Conservation (phyloP, 2,888 invertebrate species). For the Drosophila nigricruria region DNA sequence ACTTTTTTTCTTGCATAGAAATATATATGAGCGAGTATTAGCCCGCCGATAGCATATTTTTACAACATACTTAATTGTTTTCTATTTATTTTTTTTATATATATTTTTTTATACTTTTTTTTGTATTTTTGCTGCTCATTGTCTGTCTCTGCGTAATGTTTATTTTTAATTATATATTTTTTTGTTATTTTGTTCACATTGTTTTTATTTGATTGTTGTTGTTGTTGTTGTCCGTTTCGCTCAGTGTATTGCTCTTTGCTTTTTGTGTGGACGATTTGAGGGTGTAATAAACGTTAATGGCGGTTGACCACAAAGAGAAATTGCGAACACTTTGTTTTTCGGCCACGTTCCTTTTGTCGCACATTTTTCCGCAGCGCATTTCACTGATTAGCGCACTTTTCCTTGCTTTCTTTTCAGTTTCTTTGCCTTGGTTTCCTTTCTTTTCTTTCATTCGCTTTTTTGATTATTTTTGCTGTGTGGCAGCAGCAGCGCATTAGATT, state of each 20-base stretch:
- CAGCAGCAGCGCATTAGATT: constrained; percentile 56
- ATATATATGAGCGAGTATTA: neutral
- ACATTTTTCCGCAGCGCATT: constrained; percentile 42
- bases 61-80: neutral
- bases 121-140: constrained; percentile 31
- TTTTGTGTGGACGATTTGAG: constrained; percentile 72
- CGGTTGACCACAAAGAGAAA: constrained; percentile 78
- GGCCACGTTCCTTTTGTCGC: constrained; percentile 46
- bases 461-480: constrained; percentile 28
- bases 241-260: constrained; percentile 67
- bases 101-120: neutral
- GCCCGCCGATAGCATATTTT: neutral
- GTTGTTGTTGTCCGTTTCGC: constrained; percentile 13
- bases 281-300: constrained; percentile 79
- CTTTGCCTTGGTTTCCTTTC: neutral
- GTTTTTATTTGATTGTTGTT: constrained; percentile 30
- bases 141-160: constrained; percentile 71
- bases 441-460: constrained; percentile 1
- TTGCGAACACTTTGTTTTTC: constrained; percentile 65
- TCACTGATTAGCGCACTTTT: constrained; percentile 56
- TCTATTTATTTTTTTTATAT: neutral
- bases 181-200: constrained; percentile 26
- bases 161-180: constrained; percentile 78
- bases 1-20: neutral
- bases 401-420: constrained; percentile 6